Percentiles rank a stretch among this genome's conserved stretches.
These are phyloP conservation scores for Lontra canadensis DNA, from an alignment of 2,113 vertebrate species.

Conservation along the genomic window DNA sequence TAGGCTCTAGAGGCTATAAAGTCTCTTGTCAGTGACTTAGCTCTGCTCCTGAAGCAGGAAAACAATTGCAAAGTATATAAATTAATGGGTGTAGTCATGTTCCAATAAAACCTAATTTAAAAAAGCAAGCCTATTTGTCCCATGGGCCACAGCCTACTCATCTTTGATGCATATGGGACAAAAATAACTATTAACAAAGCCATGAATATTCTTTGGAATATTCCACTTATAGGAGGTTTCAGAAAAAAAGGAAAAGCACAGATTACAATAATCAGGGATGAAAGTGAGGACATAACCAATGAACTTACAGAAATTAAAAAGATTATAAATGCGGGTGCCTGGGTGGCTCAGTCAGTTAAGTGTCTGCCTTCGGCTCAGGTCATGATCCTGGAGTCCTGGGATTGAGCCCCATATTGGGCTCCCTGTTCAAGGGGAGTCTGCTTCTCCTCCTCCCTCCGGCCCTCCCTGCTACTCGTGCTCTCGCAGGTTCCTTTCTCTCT, in stretches of 20 bases:
- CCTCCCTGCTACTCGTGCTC: not conserved
- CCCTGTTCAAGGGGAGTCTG: not conserved
- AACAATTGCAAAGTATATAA: not conserved
- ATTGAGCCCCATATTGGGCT: not conserved
- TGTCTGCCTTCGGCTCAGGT: not conserved
- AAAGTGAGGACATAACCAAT: not conserved
- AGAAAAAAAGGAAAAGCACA: not conserved
- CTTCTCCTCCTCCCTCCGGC: not conserved
- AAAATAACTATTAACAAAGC: not conserved
- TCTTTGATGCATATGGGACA: not conserved
- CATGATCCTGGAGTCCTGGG: not conserved
- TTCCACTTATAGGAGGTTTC: not conserved
- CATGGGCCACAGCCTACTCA: not conserved
- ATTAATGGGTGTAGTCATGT: not conserved
- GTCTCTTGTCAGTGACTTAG: not conserved
- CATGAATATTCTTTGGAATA: not conserved
- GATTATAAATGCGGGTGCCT: not conserved
- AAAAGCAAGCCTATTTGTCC: not conserved
- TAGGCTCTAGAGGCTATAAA: not conserved
- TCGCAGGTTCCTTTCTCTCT: not conserved
- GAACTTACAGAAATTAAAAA: slow-evolving; percentile 8
- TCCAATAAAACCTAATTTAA: not conserved
- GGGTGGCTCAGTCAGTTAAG: not conserved
- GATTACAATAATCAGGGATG: not conserved
- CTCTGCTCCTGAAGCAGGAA: not conserved